These are phyloP conservation scores for Carcharodon carcharias DNA, from an alignment of 2,797 vertebrate species.

Conservation along the genomic window DNA sequence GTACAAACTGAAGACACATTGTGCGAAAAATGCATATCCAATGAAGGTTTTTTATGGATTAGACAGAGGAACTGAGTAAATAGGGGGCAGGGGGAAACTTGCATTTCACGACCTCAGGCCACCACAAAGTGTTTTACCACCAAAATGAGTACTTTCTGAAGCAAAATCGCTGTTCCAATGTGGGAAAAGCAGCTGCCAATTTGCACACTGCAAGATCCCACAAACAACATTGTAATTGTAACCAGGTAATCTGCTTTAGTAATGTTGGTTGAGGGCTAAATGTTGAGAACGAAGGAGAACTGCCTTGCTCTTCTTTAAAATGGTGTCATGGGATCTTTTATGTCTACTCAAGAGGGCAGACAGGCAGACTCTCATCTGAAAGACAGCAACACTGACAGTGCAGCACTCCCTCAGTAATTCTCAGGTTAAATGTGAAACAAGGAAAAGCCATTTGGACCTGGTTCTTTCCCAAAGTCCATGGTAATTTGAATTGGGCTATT, in stretches of 20 bases:
- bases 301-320: neutral
- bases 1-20: neutral
- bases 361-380: neutral
- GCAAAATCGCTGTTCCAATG: neutral
- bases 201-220: neutral
- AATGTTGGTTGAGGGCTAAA: neutral
- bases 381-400: neutral
- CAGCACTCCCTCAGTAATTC: no score
- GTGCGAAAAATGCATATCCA: neutral
- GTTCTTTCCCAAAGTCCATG: neutral
- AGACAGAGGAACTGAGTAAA: neutral
- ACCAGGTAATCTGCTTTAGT: neutral
- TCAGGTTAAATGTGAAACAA: no score
- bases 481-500: neutral
- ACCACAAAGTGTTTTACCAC: neutral
- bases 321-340: neutral
- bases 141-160: neutral
- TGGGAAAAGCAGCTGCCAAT: neutral
- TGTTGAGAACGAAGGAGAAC: neutral
- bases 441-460: neutral
- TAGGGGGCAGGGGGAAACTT: neutral
- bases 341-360: neutral
- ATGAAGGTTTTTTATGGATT: neutral
- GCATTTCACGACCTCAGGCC: neutral
- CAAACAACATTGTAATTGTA: no score